Percentiles rank a stretch among this genome's conserved stretches.
Conservation (phyloP, 2,888 invertebrate species). For the Aphrophora alni region DNA sequence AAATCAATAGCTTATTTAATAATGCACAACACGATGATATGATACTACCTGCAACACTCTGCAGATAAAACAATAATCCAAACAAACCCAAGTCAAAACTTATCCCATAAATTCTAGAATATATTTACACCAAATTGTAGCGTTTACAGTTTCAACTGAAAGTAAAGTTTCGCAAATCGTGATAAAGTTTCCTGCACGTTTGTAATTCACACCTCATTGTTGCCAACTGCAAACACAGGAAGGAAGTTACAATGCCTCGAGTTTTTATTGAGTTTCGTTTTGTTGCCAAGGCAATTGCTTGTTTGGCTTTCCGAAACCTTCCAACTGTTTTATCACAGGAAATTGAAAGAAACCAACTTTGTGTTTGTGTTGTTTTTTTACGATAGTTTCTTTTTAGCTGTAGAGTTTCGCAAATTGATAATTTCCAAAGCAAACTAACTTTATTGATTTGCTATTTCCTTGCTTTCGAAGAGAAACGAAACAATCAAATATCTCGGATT, state of each 20-base stretch:
- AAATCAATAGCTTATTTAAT: too few relatives aligned
- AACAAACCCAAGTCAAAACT: too few relatives aligned
- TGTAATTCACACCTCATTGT: neutral
- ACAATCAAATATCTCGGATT: neutral
- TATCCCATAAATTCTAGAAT: too few relatives aligned
- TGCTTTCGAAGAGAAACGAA: neutral
- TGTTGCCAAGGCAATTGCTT: neutral
- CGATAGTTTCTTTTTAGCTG: neutral
- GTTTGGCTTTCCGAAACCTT: neutral
- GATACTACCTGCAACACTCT: too few relatives aligned
- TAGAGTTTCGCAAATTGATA: conserved; percentile 3
- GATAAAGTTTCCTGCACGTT: neutral
- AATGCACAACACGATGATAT: too few relatives aligned
- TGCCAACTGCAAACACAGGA: neutral
- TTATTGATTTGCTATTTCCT: neutral
- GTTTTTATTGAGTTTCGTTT: neutral
- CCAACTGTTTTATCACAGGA: neutral
- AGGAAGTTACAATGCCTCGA: neutral
- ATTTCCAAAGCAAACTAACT: neutral
- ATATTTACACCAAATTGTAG: too few relatives aligned
- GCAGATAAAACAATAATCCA: too few relatives aligned
- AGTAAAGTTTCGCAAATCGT: neutral
- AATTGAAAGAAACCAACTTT: neutral
- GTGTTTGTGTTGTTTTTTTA: neutral
- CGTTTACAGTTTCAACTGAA: too few relatives aligned